Evolutionary conservation across 1,140 invertebrate species (phyloP), one percentile per base, ranked within the genome.

Genomic region (Brachystomella parvula): DNA sequence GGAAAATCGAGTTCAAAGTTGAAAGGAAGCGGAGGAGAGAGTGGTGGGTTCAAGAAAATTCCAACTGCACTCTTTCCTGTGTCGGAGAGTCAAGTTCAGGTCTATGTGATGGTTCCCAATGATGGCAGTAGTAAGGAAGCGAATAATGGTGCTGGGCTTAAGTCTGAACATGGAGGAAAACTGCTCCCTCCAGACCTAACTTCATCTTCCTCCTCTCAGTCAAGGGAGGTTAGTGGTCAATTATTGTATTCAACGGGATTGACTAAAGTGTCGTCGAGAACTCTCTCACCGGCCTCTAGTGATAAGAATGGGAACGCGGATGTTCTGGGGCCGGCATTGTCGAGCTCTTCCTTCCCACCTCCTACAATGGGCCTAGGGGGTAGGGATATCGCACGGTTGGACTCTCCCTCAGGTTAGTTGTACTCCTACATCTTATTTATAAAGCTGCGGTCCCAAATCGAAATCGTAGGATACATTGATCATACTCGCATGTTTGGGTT

Each of bases 121-220:
- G 15, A 15, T 17, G 49, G 24, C 15, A 24, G 12, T 24, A 6
- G 15, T 15, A n/a, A n/a, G n/a, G 49, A 26, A 53, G n/a, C n/a
- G n/a, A 53, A 53, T 12, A 53, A 53, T 53, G 49, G 49, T 53
- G 49, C 49, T 53, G 15, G 49, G 49, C 12, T 53, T 24, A 6
- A 24, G 24, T 53, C 12, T 15, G n/a, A n/a, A n/a, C n/a, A n/a
- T n/a, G n/a, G n/a, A n/a, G n/a, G n/a, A n/a, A n/a, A n/a, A n/a
- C n/a, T n/a, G n/a, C n/a, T n/a, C n/a, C n/a, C n/a, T n/a, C n/a
- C n/a, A n/a, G n/a, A n/a, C n/a, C n/a, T n/a, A n/a, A n/a, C n/a
- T n/a, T n/a, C n/a, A n/a, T n/a, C 15, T 12, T 26, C 24, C 21
- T 15, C 12, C 15, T 24, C 6, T 53, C 49, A 53, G 49, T 53